Evolutionary conservation across 2,888 invertebrate genomes (phyloP).

Genomic region (Epinotia demarniana): DNA sequence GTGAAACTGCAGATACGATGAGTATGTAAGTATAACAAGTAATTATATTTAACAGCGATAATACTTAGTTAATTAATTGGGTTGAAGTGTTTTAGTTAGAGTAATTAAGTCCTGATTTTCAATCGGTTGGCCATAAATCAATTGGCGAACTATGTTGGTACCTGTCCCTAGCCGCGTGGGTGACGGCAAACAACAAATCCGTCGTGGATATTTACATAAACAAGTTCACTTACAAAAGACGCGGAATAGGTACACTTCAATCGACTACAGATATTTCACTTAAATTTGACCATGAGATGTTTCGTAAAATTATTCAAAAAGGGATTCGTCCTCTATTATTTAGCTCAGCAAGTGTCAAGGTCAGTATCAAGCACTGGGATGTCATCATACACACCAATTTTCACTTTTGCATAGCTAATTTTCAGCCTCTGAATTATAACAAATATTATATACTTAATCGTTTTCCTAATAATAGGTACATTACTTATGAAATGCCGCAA

Average conservation of each 20-base stretch:
- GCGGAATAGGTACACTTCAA: neutral
- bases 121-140: slow-evolving; percentile 38
- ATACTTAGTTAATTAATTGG: slow-evolving; percentile 19
- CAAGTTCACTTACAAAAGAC: slow-evolving; percentile 26
- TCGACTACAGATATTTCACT: neutral
- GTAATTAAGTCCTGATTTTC: slow-evolving; percentile 40
- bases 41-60: slow-evolving; percentile 5
- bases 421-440: too few relatives aligned
- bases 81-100: slow-evolving; percentile 16
- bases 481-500: too few relatives aligned
- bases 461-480: too few relatives aligned
- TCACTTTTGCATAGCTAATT: too few relatives aligned
- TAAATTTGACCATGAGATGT: too few relatives aligned
- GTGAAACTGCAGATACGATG: neutral
- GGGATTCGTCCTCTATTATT: too few relatives aligned
- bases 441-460: too few relatives aligned
- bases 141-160: slow-evolving; percentile 14
- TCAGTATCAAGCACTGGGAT: too few relatives aligned
- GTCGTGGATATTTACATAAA: slow-evolving; percentile 31
- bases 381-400: too few relatives aligned
- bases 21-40: neutral
- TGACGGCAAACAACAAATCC: slow-evolving; percentile 28
- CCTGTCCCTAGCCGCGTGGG: slow-evolving; percentile 35
- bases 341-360: too few relatives aligned
- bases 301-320: too few relatives aligned